phyloP scores from a whole-genome alignment of 2,113 vertebrate genomes.

The Sakesphorus luctuosus region DNA sequence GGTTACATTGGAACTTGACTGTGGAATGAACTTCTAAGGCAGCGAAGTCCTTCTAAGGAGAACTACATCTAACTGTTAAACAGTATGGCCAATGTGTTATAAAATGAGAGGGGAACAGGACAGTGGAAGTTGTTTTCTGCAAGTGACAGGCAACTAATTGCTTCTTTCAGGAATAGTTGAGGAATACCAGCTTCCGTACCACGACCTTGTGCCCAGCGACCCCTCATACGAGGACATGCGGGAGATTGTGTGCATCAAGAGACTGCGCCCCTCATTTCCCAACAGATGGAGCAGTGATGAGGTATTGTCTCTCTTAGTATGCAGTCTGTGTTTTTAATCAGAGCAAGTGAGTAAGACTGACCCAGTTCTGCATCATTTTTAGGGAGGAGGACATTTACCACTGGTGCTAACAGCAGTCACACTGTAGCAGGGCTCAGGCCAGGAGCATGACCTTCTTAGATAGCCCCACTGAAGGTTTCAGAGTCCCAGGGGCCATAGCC shows the following conservation, averaged over 20 bases:
- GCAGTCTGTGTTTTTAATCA: not conserved
- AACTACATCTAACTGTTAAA: not conserved
- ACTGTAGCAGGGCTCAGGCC: not conserved
- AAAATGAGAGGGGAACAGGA: not conserved
- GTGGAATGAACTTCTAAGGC: not conserved
- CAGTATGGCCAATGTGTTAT: not conserved
- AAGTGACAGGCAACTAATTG: not conserved
- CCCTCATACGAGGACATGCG: constrained; percentile 97
- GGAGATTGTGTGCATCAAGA: constrained; percentile 93
- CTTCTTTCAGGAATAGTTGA: constrained; percentile 88
- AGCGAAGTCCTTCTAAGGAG: not conserved
- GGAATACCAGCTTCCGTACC: constrained; percentile 94
- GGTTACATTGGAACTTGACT: not conserved
- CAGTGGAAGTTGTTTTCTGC: not conserved
- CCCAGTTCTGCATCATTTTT: not conserved
- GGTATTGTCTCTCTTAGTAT: constrained; percentile 69
- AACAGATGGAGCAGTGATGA: constrained; percentile 97
- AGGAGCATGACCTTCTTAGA: not conserved
- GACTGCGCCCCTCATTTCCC: constrained; percentile 90
- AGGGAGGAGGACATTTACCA: not conserved
- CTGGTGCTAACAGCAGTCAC: no score
- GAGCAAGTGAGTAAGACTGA: not conserved
- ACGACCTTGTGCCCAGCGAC: constrained; percentile 91
- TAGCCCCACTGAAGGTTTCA: not conserved
- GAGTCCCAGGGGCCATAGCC: not conserved